Evolutionary conservation across 2,797 vertebrate genomes (phyloP).

Genomic region (Sebastes goodei): DNA sequence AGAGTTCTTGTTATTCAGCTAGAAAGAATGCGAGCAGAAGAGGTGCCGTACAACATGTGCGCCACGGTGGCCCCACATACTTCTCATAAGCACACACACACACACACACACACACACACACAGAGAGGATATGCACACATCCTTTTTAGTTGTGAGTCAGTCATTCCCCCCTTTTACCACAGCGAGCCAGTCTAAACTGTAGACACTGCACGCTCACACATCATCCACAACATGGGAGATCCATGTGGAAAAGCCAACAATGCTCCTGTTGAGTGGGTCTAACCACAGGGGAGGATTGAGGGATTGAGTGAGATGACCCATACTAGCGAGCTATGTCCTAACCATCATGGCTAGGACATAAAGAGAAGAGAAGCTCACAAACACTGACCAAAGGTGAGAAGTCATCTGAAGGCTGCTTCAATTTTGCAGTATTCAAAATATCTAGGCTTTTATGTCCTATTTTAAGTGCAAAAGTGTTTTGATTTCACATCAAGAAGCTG

Average conservation of each 20-base stretch:
- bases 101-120: constrained; percentile 12
- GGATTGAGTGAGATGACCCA: constrained; percentile 51
- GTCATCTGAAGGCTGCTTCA: neutral
- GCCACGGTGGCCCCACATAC: constrained; percentile 13
- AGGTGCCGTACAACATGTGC: constrained; percentile 30
- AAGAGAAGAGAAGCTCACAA: neutral
- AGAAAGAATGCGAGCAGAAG: constrained; percentile 42
- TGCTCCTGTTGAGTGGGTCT: constrained; percentile 49
- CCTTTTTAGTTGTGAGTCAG: constrained; percentile 62
- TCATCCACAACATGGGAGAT: constrained; percentile 26
- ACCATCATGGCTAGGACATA: neutral
- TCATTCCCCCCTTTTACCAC: constrained; percentile 46
- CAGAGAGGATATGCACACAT: constrained; percentile 25
- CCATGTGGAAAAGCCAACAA: constrained; percentile 73
- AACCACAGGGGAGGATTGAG: constrained; percentile 41
- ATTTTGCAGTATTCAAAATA: too few relatives aligned
- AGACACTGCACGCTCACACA: constrained; percentile 25
- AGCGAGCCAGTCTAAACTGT: constrained; percentile 56
- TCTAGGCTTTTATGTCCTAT: neutral
- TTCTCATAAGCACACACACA: neutral
- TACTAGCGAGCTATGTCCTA: constrained; percentile 28
- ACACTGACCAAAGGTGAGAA: neutral
- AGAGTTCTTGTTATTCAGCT: constrained; percentile 41
- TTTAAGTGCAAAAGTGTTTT: neutral
- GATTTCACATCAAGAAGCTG: neutral